Percentiles rank a stretch among this genome's conserved stretches.
Evolutionary conservation across 1,140 invertebrate genomes (phyloP).

Genomic region (Lamellibrachia luymesi): DNA sequence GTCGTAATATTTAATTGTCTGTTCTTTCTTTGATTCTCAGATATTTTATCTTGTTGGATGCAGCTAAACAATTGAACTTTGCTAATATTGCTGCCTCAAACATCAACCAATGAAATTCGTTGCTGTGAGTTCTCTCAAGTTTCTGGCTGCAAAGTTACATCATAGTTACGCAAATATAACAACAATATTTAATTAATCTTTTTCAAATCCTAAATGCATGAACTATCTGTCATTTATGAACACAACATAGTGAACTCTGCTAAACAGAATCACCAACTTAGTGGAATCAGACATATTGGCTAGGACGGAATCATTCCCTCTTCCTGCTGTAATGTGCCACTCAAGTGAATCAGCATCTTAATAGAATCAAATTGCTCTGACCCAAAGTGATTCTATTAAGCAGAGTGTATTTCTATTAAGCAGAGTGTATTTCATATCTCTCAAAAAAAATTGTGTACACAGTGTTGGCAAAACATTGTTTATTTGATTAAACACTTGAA

Average conservation of each 20-base stretch:
- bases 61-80: background rate
- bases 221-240: background rate
- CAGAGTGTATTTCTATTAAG: no score
- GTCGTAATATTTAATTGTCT: background rate
- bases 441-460: no score
- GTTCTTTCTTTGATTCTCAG: background rate
- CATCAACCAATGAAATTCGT: background rate
- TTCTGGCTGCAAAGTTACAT: background rate
- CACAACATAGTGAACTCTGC: background rate
- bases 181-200: background rate
- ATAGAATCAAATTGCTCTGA: no score
- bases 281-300: no score
- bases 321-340: no score
- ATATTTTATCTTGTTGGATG: constrained; percentile 3
- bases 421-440: no score
- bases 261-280: no score
- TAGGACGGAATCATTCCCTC: no score
- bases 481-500: no score
- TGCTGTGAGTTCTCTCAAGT: background rate
- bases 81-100: background rate
- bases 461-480: no score
- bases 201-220: background rate
- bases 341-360: no score
- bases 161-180: background rate
- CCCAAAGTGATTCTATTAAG: no score